Percentiles rank a stretch among this genome's conserved stretches.
These are phyloP conservation scores for Telmatherina bonti DNA, from an alignment of 2,797 vertebrate species.

Conservation along the genomic window DNA sequence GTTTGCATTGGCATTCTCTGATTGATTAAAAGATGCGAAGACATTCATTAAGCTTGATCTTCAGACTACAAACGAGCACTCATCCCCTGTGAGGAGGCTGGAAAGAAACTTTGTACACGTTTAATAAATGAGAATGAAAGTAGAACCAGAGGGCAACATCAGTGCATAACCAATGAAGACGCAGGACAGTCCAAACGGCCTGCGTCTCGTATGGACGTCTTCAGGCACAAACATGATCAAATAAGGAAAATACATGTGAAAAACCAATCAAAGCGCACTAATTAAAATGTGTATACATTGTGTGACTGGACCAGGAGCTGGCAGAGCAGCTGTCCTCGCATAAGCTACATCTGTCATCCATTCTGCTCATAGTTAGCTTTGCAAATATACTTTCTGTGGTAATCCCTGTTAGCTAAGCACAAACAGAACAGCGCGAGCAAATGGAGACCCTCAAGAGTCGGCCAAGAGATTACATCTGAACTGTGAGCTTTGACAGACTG, in stretches of 20 bases:
- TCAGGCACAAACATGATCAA: constrained; percentile 1
- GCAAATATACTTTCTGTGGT: constrained; percentile 49
- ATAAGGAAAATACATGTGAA: constrained; percentile 4
- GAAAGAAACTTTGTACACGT: constrained; percentile 24
- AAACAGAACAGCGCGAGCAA: constrained; percentile 47
- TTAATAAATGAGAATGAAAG: constrained; percentile 50
- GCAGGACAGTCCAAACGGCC: too few species aligned
- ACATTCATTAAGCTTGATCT: constrained; percentile 64
- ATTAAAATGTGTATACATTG: not conserved
- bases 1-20: constrained; percentile 45
- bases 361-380: constrained; percentile 58
- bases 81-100: constrained; percentile 12
- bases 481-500: constrained; percentile 17
- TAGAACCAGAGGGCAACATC: constrained; percentile 16
- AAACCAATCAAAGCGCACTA: too few species aligned
- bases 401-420: constrained; percentile 55
- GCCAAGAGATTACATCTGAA: constrained; percentile 49
- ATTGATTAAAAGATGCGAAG: constrained; percentile 68
- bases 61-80: constrained; percentile 31
- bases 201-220: not conserved
- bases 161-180: constrained; percentile 18
- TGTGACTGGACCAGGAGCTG: not conserved
- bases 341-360: constrained; percentile 64
- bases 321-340: constrained; percentile 44
- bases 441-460: constrained; percentile 39